Evolutionary conservation across 2,888 invertebrate genomes (phyloP), one percentile per base, ranked within the genome.

Genomic region (Lochmaea crataegi): DNA sequence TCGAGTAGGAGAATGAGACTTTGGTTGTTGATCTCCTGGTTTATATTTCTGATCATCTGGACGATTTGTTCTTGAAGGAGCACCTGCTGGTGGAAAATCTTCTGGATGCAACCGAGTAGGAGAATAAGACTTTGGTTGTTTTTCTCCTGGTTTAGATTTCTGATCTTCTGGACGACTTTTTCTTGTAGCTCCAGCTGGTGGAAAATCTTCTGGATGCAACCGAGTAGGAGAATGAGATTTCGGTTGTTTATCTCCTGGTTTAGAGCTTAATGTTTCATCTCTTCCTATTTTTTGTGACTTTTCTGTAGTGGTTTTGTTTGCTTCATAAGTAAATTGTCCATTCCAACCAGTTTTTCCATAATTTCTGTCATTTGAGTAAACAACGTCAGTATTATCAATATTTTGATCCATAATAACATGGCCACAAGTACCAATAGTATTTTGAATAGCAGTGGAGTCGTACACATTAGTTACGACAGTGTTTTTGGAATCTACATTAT

Each of bases 341-440:
- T 87, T 86, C 87, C 87, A 87, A 7, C 85, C 86, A 45, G 85
- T 84, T 79, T 87, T 88, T 41, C 86, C 86, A 75, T 86, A 86
- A 71, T 83, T 85, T 63, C 85, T 80, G 66, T 86, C 86, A 77
- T 86, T 85, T 53, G 86, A 86, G 78, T 83, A 86, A 64, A 86
- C 77, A 38, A 85, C 77, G 78, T 87, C 85, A 42, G 81, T 85
- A 16, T 81, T 79, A 81, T 89, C 89, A 77, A 88, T 87, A 71
- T 88, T 82, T 65, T 78, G 75, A 79, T 89, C 89, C 81, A 88
- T 86, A 79, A 89, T 87, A 78, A 90, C 88, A 58, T 85, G 88
- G 6, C 87, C 87, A 76, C 72, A 82, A n/a, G 84, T 83, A 56
- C 86, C 86, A 53, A 86, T 86, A 16, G 85, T 85, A 71, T 86